phyloP scores from a whole-genome alignment of 1,140 invertebrate species.

The Ceratosolen fusciceps region DNA sequence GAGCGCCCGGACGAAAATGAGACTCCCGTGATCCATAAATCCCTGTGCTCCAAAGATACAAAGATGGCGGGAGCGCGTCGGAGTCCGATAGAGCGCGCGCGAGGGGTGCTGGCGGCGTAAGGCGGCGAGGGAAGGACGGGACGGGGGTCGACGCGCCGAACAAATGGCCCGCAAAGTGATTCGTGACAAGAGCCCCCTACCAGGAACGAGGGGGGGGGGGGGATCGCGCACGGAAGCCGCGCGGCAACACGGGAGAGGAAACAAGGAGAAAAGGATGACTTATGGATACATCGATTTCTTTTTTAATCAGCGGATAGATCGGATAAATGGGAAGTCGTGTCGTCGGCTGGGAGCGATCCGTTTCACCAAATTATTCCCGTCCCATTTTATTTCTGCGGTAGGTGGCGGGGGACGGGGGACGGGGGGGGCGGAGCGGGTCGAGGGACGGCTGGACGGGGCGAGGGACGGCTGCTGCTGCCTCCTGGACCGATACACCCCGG shows the following conservation, averaged over 20 bases:
- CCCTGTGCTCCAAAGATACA: constrained; percentile 31
- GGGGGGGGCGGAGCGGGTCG: too few relatives aligned
- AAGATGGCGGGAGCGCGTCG: too few relatives aligned
- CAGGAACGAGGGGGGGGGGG: neutral
- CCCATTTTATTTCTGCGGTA: too few relatives aligned
- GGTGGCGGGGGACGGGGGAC: neutral
- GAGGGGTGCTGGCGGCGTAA: neutral
- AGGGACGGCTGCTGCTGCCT: too few relatives aligned
- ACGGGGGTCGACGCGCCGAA: constrained; percentile 9
- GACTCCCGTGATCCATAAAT: constrained; percentile 42
- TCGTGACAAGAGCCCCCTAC: constrained; percentile 25
- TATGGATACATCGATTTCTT: constrained; percentile 22
- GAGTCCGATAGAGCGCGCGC: neutral
- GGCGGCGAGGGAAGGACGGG: neutral
- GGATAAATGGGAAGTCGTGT: constrained; percentile 19
- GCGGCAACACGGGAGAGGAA: constrained; percentile 20
- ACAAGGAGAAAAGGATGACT: constrained; percentile 29
- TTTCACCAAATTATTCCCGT: constrained; percentile 1
- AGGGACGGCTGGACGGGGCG: too few relatives aligned
- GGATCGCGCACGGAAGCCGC: constrained; percentile 12
- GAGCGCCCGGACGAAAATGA: constrained; percentile 28
- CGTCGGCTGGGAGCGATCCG: neutral
- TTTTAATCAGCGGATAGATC: constrained; percentile 20
- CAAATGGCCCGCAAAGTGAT: constrained; percentile 45
- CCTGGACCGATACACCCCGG: too few relatives aligned